These are phyloP conservation scores for Noctua fimbriata DNA, from an alignment of 2,888 invertebrate genomes.

Conservation along the genomic window DNA sequence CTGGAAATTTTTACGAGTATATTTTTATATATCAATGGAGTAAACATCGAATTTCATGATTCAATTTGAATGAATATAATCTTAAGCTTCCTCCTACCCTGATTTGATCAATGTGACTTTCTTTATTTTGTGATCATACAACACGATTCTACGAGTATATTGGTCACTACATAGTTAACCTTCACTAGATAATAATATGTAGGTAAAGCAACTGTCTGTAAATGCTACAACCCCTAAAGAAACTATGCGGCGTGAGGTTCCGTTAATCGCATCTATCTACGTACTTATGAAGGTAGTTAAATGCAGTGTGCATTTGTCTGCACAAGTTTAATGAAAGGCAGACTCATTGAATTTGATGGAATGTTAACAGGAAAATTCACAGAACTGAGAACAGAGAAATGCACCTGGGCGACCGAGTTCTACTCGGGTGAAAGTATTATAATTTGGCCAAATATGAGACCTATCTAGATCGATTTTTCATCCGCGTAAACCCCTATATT, in stretches of 20 bases:
- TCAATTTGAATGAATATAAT: neutral
- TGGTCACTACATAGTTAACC: neutral
- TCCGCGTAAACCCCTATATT: neutral
- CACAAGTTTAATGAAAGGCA: neutral
- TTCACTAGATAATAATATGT: neutral
- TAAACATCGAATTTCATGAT: neutral
- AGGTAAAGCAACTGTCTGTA: constrained; percentile 13
- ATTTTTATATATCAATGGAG: neutral
- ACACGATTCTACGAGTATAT: neutral
- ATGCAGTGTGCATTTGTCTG: constrained; percentile 1
- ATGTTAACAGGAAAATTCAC: neutral
- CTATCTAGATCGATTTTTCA: no score
- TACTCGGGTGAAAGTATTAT: no score
- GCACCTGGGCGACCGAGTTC: no score
- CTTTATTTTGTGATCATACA: neutral
- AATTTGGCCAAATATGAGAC: no score
- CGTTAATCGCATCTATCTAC: constrained; percentile 18
- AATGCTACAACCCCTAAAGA: constrained; percentile 29
- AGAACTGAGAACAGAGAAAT: neutral
- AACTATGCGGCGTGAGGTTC: constrained; percentile 16
- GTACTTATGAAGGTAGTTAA: neutral
- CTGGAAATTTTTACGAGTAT: neutral
- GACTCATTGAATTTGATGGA: neutral
- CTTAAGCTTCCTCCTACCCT: neutral
- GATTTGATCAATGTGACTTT: neutral